Evolutionary conservation across 1,140 invertebrate genomes (phyloP), one percentile per base, ranked within the genome.

Genomic region (Mercenaria mercenaria): DNA sequence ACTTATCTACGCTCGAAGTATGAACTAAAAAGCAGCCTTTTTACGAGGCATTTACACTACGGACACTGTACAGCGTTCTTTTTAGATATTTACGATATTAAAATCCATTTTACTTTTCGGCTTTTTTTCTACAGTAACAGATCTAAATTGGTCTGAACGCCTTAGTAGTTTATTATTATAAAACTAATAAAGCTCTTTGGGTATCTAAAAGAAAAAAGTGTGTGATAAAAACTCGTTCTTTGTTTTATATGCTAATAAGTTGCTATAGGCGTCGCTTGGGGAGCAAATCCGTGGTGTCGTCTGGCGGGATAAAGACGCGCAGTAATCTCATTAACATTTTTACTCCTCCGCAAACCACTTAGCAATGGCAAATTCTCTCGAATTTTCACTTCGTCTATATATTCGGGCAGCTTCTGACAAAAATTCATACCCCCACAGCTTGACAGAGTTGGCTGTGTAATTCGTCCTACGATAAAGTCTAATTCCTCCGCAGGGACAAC

Each of bases 371-470:
- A 74, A 50, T 92, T 86, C 34, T 88, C 82, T 41, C 91, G 74
- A 23, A 91, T 90, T 90, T 92, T 93, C 18, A 93, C 90, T 81
- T 92, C 91, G 47, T 93, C 92, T 37, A 93, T 88, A 37, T 91
- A 89, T 32, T 69, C 80, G 0, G 92, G 92, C 0, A 83, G 72
- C 47, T 90, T 90, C n/a, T 86, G 69, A 88, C 92, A 93, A 18
- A 43, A 72, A n/a, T 72, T 37, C 13, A 41, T 26, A 13, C 90
- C 88, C 3, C 80, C 47, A 20, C 76, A 74, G 59, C 91, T 91
- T 18, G 91, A 82, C 41, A 85, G 80, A 3, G 92, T 93, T 0
- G 88, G 88, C 56, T 59, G 79, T 0, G 76, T 76, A n/a, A 92
- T 69, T 23, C 92, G 74, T 15, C 79, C 88, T 6, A 92, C 82